These are phyloP conservation scores for Labeo rohita DNA, from an alignment of 2,113 vertebrate species.

Conservation along the genomic window DNA sequence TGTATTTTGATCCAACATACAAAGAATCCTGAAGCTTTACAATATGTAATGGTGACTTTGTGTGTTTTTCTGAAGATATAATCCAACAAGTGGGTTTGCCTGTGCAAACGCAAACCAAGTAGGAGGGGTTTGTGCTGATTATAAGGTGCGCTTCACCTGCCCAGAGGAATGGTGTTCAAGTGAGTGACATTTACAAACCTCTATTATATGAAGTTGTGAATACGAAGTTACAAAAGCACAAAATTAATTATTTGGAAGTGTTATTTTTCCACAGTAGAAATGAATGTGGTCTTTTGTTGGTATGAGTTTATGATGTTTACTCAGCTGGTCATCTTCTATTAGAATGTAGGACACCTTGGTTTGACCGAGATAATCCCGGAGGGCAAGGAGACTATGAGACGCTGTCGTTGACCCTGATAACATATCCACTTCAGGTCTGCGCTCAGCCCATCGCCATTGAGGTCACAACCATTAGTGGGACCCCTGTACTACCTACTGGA, in stretches of 20 bases:
- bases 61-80: slow-evolving; percentile 57
- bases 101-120: slow-evolving; percentile 63
- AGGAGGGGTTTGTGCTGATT: too few species aligned
- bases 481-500: slow-evolving; percentile 49
- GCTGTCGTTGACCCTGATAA: too few species aligned
- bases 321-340: not conserved
- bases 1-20: not conserved
- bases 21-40: not conserved
- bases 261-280: too few species aligned
- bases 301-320: too few species aligned
- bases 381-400: too few species aligned
- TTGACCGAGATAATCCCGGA: slow-evolving; percentile 60
- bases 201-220: too few species aligned
- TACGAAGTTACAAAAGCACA: too few species aligned
- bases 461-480: slow-evolving; percentile 54
- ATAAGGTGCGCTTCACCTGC: too few species aligned
- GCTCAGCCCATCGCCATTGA: slow-evolving; percentile 62
- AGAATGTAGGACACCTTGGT: slow-evolving; percentile 67
- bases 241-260: too few species aligned
- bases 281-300: too few species aligned
- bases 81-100: slow-evolving; percentile 58
- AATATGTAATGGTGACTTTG: not conserved
- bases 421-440: slow-evolving; percentile 58
- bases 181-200: too few species aligned
- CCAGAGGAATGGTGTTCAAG: too few species aligned